Conservation (phyloP, 2,113 vertebrate species). For the Illadopsis cleaveri region DNA sequence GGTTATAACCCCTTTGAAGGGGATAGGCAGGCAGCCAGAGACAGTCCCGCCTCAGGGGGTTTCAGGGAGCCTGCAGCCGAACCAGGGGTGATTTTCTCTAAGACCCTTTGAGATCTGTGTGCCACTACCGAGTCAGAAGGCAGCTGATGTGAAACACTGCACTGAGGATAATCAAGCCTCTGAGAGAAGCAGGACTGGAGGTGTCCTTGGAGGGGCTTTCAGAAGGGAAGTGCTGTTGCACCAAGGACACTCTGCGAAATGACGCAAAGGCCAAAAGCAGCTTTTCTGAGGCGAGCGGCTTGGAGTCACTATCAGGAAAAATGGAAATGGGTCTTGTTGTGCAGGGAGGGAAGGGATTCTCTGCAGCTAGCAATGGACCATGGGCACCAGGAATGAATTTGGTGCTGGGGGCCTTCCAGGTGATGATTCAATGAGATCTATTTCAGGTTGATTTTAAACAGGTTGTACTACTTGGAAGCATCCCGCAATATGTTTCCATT, state of each 20-base stretch:
- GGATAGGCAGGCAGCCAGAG: neutral
- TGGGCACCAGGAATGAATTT: neutral
- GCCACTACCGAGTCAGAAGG: accelerated
- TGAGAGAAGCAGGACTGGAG: accelerated
- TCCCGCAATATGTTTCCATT: neutral
- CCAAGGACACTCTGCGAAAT: accelerated
- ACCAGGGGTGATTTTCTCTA: neutral
- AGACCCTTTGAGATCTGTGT: neutral
- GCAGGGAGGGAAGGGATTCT: neutral
- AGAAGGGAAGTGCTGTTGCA: neutral
- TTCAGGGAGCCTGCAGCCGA: accelerated
- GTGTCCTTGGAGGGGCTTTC: neutral
- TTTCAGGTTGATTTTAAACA: neutral
- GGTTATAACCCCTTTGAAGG: accelerated
- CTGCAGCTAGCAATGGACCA: accelerated
- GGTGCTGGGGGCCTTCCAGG: neutral
- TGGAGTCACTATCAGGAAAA: neutral
- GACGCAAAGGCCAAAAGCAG: accelerated
- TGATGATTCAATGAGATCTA: neutral
- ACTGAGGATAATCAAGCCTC: accelerated
- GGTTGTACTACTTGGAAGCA: neutral
- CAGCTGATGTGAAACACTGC: neutral
- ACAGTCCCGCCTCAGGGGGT: accelerated
- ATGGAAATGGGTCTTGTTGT: neutral
- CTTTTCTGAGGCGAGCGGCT: accelerated